Evolutionary conservation across 2,113 vertebrate species (phyloP), one percentile per base, ranked within the genome.

Genomic region (Corythoichthys haematopterus): DNA sequence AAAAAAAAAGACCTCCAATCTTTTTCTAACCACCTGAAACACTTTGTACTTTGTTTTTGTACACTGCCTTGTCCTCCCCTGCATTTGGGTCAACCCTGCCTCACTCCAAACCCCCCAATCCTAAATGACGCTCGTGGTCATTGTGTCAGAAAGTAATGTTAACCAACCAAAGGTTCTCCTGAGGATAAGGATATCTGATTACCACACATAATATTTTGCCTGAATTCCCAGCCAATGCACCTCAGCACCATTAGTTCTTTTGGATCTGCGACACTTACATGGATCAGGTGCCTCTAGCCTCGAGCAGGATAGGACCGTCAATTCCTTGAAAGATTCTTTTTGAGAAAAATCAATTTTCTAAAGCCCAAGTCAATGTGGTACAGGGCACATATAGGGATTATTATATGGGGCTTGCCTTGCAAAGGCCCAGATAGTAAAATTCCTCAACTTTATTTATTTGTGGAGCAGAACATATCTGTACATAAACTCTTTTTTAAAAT

Each of bases 141-240:
- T 28, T 28, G 20, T 28, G 20, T 28, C 20, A 28, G 20, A 28
- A 28, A 28, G 20, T 28, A 28, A 28, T 28, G 20, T 28, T 28
- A 28, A 28, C 20, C 20, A 28, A 28, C 20, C 20, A 28, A 28
- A 28, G 20, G 20, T 28, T 28, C 20, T 28, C 20, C 20, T 28
- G n/a, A 68, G 71, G 75, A 75, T 77, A 74, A 75, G 55, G 46
- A 78, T 81, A 77, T 71, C 75, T 47, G 67, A 53, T 79, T 71
- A 69, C 77, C 77, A 73, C 57, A 81, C 79, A 67, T 70, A 81
- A 84, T 82, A 81, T 71, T 62, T 69, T 64, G 72, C 74, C 72
- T 80, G 76, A 69, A 76, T 78, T 72, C 67, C 68, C 52, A 68
- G 28, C 9, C 52, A 55, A n/a, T 3, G 20, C 52, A 55, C 36